Conservation (phyloP, 2,113 vertebrate genomes). For the Oreocharis arfaki region DNA sequence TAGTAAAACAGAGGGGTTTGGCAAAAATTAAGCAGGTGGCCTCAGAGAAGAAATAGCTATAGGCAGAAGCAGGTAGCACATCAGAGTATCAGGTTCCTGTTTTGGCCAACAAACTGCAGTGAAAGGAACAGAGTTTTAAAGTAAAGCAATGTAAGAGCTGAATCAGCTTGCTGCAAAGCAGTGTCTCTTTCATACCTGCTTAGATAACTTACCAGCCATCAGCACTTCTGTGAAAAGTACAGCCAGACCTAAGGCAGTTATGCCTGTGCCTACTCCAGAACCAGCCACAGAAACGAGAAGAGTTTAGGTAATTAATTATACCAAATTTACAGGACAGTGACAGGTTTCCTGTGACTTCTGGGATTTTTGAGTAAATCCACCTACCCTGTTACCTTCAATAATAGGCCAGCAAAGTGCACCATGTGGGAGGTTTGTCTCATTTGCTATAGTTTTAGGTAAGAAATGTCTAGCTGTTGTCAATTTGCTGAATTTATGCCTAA, state of each 20-base stretch:
- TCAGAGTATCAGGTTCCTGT: neutral
- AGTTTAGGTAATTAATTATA: neutral
- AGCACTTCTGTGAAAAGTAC: neutral
- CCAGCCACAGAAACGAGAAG: neutral
- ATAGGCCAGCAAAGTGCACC: rapidly evolving
- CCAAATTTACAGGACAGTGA: neutral
- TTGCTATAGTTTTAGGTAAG: neutral
- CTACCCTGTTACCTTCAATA: neutral
- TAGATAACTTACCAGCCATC: neutral
- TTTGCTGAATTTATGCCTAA: neutral
- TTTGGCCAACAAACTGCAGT: neutral
- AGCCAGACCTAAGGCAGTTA: neutral
- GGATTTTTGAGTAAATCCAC: neutral
- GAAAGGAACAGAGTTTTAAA: neutral
- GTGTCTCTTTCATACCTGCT: neutral
- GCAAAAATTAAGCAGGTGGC: neutral
- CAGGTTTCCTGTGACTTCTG: neutral
- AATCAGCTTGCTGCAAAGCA: neutral
- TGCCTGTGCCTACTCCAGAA: neutral
- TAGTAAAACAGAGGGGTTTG: neutral
- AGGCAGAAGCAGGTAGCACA: neutral
- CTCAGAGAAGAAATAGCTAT: neutral
- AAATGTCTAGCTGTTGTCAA: neutral
- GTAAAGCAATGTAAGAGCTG: neutral
- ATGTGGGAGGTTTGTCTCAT: neutral